Evolutionary conservation across 64 coral and sea anemone genomes (phyloP).

Genomic region (Orbicella faveolata): DNA sequence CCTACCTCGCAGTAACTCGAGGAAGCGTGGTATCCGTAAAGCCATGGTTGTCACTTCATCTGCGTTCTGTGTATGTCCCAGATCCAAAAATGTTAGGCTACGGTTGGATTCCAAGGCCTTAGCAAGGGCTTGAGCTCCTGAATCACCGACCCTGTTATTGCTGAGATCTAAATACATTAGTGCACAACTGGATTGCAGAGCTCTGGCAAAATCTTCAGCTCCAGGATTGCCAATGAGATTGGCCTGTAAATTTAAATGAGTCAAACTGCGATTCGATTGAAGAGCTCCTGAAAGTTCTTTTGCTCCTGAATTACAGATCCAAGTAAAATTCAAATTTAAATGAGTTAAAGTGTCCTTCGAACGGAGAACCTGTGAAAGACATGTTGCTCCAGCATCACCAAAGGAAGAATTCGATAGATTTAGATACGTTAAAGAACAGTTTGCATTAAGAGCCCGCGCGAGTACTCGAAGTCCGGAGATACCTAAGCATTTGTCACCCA

Average conservation of each 20-base stretch:
- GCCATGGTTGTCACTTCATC: too few relatives aligned
- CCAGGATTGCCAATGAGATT: not conserved
- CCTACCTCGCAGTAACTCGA: not conserved
- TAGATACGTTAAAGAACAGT: not conserved
- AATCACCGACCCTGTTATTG: not conserved
- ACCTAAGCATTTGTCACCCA: too few relatives aligned
- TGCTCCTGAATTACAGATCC: not conserved
- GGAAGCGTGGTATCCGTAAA: too few relatives aligned
- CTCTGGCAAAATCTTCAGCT: not conserved
- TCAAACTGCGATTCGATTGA: not conserved
- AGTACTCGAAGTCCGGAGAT: not conserved
- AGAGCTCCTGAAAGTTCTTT: not conserved
- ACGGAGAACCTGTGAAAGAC: not conserved
- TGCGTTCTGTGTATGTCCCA: not conserved
- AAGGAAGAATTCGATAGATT: not conserved
- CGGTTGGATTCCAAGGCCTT: not conserved
- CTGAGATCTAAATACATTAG: not conserved
- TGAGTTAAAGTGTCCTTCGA: not conserved
- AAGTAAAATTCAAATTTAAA: not conserved
- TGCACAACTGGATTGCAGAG: not conserved
- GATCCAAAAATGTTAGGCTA: not conserved
- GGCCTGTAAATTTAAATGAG: not conserved
- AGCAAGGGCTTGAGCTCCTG: not conserved
- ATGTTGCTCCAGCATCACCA: not conserved
- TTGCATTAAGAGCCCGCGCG: not conserved